phyloP scores from a whole-genome alignment of 2,797 vertebrate species.

The Enteromius afrohamiltoni region DNA sequence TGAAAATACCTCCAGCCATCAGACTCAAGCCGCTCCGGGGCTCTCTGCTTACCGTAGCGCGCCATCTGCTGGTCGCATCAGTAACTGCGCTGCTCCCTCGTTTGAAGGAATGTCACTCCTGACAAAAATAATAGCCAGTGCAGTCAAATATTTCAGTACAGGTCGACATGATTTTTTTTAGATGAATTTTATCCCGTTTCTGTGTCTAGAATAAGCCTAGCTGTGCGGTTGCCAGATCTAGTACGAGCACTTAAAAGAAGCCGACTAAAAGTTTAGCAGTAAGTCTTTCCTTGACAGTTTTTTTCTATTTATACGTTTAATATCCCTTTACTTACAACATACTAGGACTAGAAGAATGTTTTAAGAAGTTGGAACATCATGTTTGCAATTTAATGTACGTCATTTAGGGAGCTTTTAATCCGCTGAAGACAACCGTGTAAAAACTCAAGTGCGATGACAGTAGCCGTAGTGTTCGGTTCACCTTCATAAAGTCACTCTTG shows the following conservation, averaged over 20 bases:
- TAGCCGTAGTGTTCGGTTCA: conserved; percentile 59
- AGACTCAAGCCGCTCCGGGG: conserved; percentile 43
- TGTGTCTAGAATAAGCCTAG: background rate
- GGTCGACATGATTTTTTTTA: background rate
- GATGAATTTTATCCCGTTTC: background rate
- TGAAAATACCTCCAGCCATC: conserved; percentile 18
- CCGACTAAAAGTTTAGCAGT: conserved; percentile 1
- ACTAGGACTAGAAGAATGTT: conserved; percentile 11
- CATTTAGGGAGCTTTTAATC: conserved; percentile 59
- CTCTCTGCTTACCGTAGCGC: conserved; percentile 61
- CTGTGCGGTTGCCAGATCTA: background rate
- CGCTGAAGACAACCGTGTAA: conserved; percentile 56
- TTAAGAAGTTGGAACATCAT: conserved; percentile 50
- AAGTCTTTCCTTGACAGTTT: conserved; percentile 19
- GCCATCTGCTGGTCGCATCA: conserved; percentile 74
- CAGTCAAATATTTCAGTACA: background rate
- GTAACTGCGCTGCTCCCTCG: conserved; percentile 24
- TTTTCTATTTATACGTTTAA: conserved; percentile 35
- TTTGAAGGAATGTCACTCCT: background rate
- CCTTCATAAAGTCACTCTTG: conserved; percentile 65
- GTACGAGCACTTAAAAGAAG: background rate
- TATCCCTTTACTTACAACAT: conserved; percentile 49
- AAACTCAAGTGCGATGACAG: conserved; percentile 54
- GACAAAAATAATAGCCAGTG: background rate
- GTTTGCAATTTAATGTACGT: conserved; percentile 57